phyloP scores from a whole-genome alignment of 2,888 invertebrate species.

The Psylliodes chrysocephalus region DNA sequence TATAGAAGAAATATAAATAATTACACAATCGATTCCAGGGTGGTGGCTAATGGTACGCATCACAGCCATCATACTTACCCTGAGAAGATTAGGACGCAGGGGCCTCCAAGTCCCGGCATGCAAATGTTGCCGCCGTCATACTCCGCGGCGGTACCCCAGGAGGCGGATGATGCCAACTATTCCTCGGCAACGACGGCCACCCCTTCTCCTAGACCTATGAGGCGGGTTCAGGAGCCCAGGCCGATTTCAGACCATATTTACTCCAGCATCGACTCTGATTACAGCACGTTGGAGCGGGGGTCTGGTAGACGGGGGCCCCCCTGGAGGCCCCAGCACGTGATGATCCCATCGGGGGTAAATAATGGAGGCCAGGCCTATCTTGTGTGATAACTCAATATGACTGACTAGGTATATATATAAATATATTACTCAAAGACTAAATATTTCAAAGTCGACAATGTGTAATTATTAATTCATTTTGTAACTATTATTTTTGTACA shows the following conservation, averaged over 20 bases:
- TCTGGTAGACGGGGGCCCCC: slow-evolving; percentile 64
- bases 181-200: slow-evolving; percentile 75
- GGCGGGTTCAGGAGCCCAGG: slow-evolving; percentile 70
- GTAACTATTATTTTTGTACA: slow-evolving; percentile 64
- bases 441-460: slow-evolving; percentile 46
- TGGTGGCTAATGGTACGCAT: slow-evolving; percentile 70
- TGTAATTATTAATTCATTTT: slow-evolving; percentile 56
- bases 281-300: slow-evolving; percentile 81
- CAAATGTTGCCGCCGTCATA: slow-evolving; percentile 67
- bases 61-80: slow-evolving; percentile 64
- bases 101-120: slow-evolving; percentile 64
- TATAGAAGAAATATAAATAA: slow-evolving; percentile 87
- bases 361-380: slow-evolving; percentile 75
- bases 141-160: slow-evolving; percentile 62
- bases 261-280: slow-evolving; percentile 90
- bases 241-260: slow-evolving; percentile 91
- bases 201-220: slow-evolving; percentile 68
- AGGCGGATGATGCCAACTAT: slow-evolving; percentile 71
- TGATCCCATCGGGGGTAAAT: slow-evolving; percentile 59
- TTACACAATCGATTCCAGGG: slow-evolving; percentile 78
- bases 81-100: slow-evolving; percentile 65
- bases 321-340: slow-evolving; percentile 68
- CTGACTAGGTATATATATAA: slow-evolving; percentile 61
- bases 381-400: slow-evolving; percentile 70
- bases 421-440: slow-evolving; percentile 41